Percentiles rank a stretch among this genome's conserved stretches.
Conservation (phyloP, 2,113 vertebrate genomes). For the Ifrita kowaldi region DNA sequence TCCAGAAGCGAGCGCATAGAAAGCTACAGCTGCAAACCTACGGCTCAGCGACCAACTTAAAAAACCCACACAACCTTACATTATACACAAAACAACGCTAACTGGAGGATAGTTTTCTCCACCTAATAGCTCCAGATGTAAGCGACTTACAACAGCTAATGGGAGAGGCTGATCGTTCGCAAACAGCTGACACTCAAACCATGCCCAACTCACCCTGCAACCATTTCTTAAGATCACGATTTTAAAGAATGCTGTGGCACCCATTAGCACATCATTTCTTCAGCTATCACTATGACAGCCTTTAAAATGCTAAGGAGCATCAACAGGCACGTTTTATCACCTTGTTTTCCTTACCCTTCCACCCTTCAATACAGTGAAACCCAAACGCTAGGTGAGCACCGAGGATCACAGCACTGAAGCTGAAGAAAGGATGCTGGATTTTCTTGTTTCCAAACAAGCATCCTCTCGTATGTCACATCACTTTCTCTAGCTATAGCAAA, state of each 20-base stretch:
- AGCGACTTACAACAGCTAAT: background rate
- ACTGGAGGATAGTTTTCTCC: background rate
- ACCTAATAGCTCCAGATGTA: background rate
- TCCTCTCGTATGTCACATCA: background rate
- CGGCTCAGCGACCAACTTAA: background rate
- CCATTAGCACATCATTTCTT: background rate
- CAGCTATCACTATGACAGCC: background rate
- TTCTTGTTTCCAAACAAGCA: background rate
- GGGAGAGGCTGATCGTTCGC: background rate
- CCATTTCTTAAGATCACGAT: background rate
- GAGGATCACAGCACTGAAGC: background rate
- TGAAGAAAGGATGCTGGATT: background rate
- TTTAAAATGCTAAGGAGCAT: background rate
- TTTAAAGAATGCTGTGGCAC: background rate
- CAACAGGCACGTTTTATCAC: background rate
- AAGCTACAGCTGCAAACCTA: background rate
- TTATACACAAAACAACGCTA: background rate
- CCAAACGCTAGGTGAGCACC: background rate
- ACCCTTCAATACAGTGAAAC: background rate
- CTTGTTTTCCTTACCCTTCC: background rate
- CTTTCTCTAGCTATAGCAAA: background rate
- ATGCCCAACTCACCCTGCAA: rapidly evolving
- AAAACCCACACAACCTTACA: background rate
- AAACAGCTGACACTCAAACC: background rate
- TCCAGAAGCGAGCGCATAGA: background rate